Evolutionary conservation across 2,888 invertebrate species (phyloP), one percentile per base, ranked within the genome.

Genomic region (Entomobrya proxima): DNA sequence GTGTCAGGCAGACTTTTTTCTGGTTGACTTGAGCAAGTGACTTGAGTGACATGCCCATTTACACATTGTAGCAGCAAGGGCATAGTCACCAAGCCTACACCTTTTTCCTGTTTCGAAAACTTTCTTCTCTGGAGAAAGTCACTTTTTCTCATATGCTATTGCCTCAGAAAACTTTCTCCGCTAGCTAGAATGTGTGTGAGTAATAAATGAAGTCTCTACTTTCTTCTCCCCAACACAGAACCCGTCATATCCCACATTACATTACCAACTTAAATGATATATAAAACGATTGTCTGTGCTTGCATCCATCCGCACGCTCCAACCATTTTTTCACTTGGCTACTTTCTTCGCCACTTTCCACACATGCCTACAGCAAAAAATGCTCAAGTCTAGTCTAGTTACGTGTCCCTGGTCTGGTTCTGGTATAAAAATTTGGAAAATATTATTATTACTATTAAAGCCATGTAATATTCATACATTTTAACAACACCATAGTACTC

Each of bases 11-110:
- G 40, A 27, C 32, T 67, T 13, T 67, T 61, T 67, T 67, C 30
- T 30, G 3, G 67, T 35, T 30, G 27, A 30, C 27, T 30, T 58
- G 24, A 24, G 7, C 30, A 4, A 9, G 35, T 40, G 40, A 44
- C 44, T 69, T 69, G 77, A 77, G 44, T 77, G 77, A 77, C 77
- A 61, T 61, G 61, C 61, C 77, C 77, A 77, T 77, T 58, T 61
- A 77, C 37, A 58, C 27, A 55, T 55, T 32, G 44, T 35, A 44
- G 24, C 37, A 35, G 32, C 15, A 30, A 58, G 30, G 30, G 15
- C 61, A 64, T n/a, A n/a, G n/a, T n/a, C 69, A 37, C 32, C 3
- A 27, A 27, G 4, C 61, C 40, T 1, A 37, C 67, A 67, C 67
- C 67, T 67, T 40, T 67, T 67, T 67, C 67, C 58, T 76, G 37